phyloP scores from a whole-genome alignment of 2,113 vertebrate species.

The Buteo buteo region DNA sequence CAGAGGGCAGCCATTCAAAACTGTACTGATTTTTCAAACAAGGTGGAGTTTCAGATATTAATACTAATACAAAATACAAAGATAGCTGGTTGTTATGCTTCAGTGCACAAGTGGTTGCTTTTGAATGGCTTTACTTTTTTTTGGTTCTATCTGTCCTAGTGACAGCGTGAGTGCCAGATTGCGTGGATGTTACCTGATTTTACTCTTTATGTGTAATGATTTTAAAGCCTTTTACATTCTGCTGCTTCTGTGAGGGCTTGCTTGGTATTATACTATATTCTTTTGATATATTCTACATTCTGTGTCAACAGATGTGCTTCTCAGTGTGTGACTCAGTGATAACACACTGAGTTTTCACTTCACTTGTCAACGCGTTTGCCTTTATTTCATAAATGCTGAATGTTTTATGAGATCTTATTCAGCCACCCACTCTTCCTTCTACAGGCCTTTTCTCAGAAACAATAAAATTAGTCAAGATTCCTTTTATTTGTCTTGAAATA shows the following conservation, averaged over 20 bases:
- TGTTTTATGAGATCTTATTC: slow-evolving; percentile 4
- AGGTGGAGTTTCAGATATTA: neutral
- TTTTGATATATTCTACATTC: neutral
- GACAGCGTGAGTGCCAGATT: neutral
- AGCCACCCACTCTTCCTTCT: slow-evolving; percentile 18
- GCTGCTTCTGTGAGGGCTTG: neutral
- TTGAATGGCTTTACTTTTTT: neutral
- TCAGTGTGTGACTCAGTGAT: neutral
- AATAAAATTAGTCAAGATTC: slow-evolving; percentile 7
- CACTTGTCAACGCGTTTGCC: neutral
- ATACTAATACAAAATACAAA: neutral
- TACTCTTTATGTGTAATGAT: neutral
- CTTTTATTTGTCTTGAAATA: neutral
- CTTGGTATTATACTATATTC: neutral
- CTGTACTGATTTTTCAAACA: neutral
- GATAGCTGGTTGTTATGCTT: neutral
- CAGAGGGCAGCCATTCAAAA: neutral
- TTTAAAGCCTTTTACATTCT: neutral
- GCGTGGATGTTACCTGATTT: neutral
- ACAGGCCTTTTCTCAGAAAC: slow-evolving; percentile 3
- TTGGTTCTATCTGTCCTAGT: neutral
- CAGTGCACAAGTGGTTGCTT: neutral
- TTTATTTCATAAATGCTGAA: neutral
- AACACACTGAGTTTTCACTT: neutral
- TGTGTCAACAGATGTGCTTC: neutral